Conservation (phyloP, 2,797 vertebrate species). For the Valencia hispanica region DNA sequence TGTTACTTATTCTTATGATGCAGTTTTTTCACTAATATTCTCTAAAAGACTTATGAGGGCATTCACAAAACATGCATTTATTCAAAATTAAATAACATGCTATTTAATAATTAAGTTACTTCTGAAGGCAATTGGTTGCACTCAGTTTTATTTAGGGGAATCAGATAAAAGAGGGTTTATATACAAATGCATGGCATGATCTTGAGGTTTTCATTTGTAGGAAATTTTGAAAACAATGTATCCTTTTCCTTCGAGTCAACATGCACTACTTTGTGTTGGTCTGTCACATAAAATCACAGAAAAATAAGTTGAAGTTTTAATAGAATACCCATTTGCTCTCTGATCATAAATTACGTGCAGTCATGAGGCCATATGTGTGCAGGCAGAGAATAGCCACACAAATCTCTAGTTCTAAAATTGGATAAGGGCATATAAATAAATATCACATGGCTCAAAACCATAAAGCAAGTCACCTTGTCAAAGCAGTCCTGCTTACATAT, state of each 20-base stretch:
- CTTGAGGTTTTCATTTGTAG: neutral
- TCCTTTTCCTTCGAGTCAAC: neutral
- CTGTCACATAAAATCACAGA: neutral
- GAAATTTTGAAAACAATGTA: neutral
- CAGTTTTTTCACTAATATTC: no score
- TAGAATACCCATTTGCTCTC: neutral
- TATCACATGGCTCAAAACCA: neutral
- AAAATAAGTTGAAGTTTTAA: neutral
- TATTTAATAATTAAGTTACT: neutral
- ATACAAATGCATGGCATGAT: neutral
- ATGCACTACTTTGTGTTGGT: neutral
- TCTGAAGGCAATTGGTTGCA: neutral
- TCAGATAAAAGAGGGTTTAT: no score
- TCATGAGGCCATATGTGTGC: neutral
- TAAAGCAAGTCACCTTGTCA: constrained; percentile 1
- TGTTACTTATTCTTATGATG: neutral
- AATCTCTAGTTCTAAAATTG: constrained; percentile 1
- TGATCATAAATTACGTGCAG: neutral
- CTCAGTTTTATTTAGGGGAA: neutral
- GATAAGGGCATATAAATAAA: neutral
- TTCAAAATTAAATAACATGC: no score
- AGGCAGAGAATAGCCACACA: neutral
- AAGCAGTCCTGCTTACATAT: neutral
- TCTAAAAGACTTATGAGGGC: no score
- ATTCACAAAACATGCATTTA: no score